A percentile compares a stretch with the other conserved stretches of the same genome.
Evolutionary conservation across 92 coral and sea anemone genomes (phyloP).

Genomic region (Palythoa grandiflora): DNA sequence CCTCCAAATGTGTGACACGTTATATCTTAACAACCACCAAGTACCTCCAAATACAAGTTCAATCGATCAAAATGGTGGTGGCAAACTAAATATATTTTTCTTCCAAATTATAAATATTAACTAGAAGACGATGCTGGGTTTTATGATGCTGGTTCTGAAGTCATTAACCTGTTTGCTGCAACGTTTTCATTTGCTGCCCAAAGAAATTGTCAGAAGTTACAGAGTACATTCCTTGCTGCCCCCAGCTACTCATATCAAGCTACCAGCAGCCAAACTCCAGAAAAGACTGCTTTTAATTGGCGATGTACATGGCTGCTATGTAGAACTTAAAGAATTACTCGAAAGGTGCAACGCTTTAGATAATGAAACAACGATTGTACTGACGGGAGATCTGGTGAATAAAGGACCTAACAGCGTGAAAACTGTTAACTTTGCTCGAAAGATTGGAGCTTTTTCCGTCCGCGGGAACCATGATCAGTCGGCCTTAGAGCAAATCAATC

Average conservation of each 20-base stretch:
- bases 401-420: slow-evolving; percentile 80
- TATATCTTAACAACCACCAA: neutral
- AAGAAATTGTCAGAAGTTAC: slow-evolving; percentile 8
- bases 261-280: neutral
- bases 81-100: neutral
- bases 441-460: slow-evolving; percentile 72
- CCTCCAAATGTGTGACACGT: no score
- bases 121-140: neutral
- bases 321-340: slow-evolving; percentile 70
- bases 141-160: slow-evolving; percentile 34
- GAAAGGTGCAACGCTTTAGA: slow-evolving; percentile 46
- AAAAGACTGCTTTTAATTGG: slow-evolving; percentile 66
- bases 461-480: slow-evolving; percentile 86
- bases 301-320: slow-evolving; percentile 81
- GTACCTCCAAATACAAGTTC: neutral
- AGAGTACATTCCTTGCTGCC: slow-evolving; percentile 39
- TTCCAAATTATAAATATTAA: neutral
- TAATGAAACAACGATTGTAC: slow-evolving; percentile 52
- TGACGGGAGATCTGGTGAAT: slow-evolving; percentile 77
- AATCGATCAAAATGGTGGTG: neutral
- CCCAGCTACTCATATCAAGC: neutral
- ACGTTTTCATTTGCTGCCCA: slow-evolving; percentile 12
- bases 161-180: slow-evolving; percentile 25
- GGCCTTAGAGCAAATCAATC: slow-evolving; percentile 56
- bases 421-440: slow-evolving; percentile 68